A percentile compares a stretch with the other conserved stretches of the same genome.
These are phyloP conservation scores for Anisognathus igniventris DNA, from an alignment of 2,797 vertebrate genomes.

Conservation along the genomic window DNA sequence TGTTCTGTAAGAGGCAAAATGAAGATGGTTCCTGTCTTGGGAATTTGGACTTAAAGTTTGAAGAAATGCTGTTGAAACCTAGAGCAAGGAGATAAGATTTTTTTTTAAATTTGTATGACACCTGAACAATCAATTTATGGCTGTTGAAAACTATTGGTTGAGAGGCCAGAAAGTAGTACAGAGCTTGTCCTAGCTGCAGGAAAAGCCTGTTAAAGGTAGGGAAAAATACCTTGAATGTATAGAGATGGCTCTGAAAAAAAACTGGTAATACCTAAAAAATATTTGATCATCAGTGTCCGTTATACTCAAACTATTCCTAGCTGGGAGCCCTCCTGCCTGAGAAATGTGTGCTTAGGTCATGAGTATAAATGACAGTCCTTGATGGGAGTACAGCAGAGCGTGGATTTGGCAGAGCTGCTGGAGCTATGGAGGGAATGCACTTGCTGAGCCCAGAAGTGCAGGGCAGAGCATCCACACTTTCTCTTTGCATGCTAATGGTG, in stretches of 20 bases:
- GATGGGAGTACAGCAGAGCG: background rate
- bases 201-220: background rate
- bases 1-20: background rate
- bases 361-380: background rate
- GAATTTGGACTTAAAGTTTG: background rate
- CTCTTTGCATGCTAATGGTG: background rate
- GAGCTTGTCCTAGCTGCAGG: background rate
- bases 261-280: background rate
- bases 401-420: background rate
- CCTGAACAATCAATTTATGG: background rate
- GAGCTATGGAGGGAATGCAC: background rate
- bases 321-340: background rate
- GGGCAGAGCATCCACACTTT: background rate
- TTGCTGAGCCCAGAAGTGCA: background rate
- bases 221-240: background rate
- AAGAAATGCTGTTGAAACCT: background rate
- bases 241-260: background rate
- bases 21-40: background rate
- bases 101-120: background rate
- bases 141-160: background rate
- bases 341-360: background rate
- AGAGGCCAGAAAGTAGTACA: background rate
- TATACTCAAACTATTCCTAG: background rate
- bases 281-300: background rate
- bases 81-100: background rate